These are phyloP conservation scores for Cassiopea xamachana DNA, from an alignment of 30 jellyfish, hydroid and myxozoan genomes.

Conservation along the genomic window DNA sequence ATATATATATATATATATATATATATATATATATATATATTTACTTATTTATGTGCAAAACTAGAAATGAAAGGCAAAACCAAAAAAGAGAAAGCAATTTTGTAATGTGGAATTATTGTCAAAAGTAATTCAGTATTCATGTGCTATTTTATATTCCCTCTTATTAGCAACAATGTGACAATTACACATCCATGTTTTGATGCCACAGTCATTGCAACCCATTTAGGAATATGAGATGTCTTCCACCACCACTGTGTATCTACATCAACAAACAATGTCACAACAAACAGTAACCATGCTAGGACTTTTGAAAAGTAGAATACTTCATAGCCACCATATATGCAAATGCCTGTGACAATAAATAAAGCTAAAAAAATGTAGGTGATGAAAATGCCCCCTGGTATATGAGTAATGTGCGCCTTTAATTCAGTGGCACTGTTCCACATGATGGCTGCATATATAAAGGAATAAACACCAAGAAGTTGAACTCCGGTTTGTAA, in stretches of 20 bases:
- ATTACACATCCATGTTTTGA: slow-evolving; percentile 56
- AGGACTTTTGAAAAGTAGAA: slow-evolving; percentile 60
- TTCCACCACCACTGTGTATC: slow-evolving; percentile 76
- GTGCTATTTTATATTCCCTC: slow-evolving; percentile 47
- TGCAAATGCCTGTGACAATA: slow-evolving; percentile 73
- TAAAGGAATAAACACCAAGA: slow-evolving; percentile 87
- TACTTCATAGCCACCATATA: slow-evolving; percentile 83
- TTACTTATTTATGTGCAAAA: too few relatives aligned
- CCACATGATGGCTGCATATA: slow-evolving; percentile 86
- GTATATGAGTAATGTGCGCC: slow-evolving; percentile 60
- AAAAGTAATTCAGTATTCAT: neutral
- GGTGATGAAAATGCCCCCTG: slow-evolving; percentile 77
- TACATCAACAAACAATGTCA: slow-evolving; percentile 65
- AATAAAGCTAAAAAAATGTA: slow-evolving; percentile 39
- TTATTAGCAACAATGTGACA: slow-evolving; percentile 43
- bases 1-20: too few relatives aligned
- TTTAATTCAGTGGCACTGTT: slow-evolving; percentile 80
- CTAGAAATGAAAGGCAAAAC: neutral
- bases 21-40: too few relatives aligned
- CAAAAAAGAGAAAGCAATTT: neutral
- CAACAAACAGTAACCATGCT: slow-evolving; percentile 76
- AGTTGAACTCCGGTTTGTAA: slow-evolving; percentile 82
- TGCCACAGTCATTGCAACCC: slow-evolving; percentile 70
- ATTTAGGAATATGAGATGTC: slow-evolving; percentile 39
- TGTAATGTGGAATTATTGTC: too few relatives aligned